Percentiles rank a stretch among this genome's conserved stretches.
Conservation (phyloP, 2,888 invertebrate genomes). For the Harmothoe impar region DNA sequence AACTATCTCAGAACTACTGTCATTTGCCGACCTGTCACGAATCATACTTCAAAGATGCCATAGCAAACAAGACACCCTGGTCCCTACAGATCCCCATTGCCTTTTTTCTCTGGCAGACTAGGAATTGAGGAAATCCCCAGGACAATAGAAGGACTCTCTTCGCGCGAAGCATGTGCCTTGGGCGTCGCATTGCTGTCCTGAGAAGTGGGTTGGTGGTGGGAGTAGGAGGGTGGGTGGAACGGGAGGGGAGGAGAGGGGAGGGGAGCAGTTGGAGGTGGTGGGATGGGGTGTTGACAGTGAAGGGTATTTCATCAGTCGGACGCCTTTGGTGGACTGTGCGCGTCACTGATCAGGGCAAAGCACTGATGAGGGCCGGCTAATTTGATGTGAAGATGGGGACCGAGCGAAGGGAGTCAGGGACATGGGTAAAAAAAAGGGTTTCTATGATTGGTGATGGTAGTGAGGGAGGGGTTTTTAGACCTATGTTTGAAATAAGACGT, state of each 20-base stretch:
- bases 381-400: slow-evolving; percentile 12
- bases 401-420: neutral
- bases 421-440: too few relatives aligned
- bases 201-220: neutral
- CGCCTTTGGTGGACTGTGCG: slow-evolving; percentile 5
- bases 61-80: slow-evolving; percentile 5
- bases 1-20: neutral
- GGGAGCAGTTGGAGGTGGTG: neutral
- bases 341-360: slow-evolving; percentile 23
- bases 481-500: too few relatives aligned
- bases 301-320: slow-evolving; percentile 23
- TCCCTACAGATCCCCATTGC: neutral
- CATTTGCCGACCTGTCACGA: slow-evolving; percentile 26
- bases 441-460: too few relatives aligned
- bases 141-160: neutral
- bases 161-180: neutral
- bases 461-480: too few relatives aligned
- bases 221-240: neutral
- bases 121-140: neutral
- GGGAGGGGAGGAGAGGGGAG: neutral
- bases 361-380: slow-evolving; percentile 29
- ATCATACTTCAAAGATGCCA: slow-evolving; percentile 41
- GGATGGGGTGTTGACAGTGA: slow-evolving; percentile 12
- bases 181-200: neutral
- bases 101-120: slow-evolving; percentile 1